Evolutionary conservation across 2,113 vertebrate species (phyloP).

Genomic region (Onychostoma macrolepis): DNA sequence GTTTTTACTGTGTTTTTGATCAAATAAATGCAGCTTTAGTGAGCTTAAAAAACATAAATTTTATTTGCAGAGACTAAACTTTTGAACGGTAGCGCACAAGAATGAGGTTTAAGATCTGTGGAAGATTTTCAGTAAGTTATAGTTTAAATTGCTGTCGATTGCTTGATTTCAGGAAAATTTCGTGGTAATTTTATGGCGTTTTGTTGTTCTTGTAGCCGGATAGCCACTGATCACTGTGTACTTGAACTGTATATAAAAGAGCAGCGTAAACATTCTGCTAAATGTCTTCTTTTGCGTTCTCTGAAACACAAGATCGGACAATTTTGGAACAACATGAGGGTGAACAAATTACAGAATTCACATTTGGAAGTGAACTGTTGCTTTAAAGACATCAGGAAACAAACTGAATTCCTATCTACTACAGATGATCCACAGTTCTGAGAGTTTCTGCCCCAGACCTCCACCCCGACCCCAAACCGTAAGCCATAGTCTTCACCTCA

Average conservation of each 20-base stretch:
- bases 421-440: background rate
- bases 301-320: background rate
- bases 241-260: background rate
- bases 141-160: background rate
- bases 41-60: background rate
- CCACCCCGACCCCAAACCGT: background rate
- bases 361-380: background rate
- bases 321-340: background rate
- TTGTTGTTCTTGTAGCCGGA: background rate
- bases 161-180: background rate
- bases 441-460: conserved; percentile 12
- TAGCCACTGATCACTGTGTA: background rate
- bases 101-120: background rate
- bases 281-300: background rate
- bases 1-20: background rate
- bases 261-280: background rate
- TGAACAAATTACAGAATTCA: background rate
- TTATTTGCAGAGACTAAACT: background rate
- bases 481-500: background rate
- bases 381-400: background rate
- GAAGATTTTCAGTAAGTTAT: background rate
- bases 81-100: background rate
- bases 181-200: background rate
- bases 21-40: background rate
- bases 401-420: conserved; percentile 4